phyloP scores from a whole-genome alignment of 1,140 invertebrate genomes.

The Drosophila gunungcola region DNA sequence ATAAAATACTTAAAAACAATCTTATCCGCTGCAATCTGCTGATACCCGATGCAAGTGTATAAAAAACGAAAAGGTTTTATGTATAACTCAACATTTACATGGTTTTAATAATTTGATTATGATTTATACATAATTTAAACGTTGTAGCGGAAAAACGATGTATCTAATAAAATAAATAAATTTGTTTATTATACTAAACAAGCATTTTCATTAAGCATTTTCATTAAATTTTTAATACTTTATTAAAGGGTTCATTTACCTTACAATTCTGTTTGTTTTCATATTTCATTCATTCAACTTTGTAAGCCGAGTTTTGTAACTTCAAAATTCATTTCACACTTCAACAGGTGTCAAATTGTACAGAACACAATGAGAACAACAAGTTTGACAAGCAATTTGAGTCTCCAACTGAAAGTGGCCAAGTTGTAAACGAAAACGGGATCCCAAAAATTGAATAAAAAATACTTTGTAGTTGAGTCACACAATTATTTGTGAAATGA shows the following conservation, averaged over 20 bases:
- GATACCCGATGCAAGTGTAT: too few species aligned
- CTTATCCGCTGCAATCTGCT: too few species aligned
- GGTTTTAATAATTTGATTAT: too few species aligned
- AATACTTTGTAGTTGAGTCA: slow-evolving; percentile 24
- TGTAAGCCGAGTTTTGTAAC: slow-evolving; percentile 29
- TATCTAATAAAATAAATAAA: too few species aligned
- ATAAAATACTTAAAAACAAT: too few species aligned
- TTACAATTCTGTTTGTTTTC: slow-evolving; percentile 10
- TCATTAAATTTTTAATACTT: neutral
- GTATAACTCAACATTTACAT: too few species aligned
- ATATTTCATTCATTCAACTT: slow-evolving; percentile 30
- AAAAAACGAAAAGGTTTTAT: too few species aligned
- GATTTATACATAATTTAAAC: too few species aligned
- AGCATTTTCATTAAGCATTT: neutral
- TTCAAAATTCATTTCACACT: slow-evolving; percentile 11
- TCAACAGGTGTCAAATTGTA: slow-evolving; percentile 39
- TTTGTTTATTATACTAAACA: neutral
- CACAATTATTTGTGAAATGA: slow-evolving; percentile 9
- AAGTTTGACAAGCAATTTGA: slow-evolving; percentile 24
- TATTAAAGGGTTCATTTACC: slow-evolving; percentile 4
- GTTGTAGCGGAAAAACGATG: too few species aligned
- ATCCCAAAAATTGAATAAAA: neutral
- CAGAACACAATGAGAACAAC: slow-evolving; percentile 13
- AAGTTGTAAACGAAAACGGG: neutral
- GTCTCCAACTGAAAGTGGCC: slow-evolving; percentile 4